Evolutionary conservation across 2,797 vertebrate species (phyloP).

Genomic region (Poecilia picta): DNA sequence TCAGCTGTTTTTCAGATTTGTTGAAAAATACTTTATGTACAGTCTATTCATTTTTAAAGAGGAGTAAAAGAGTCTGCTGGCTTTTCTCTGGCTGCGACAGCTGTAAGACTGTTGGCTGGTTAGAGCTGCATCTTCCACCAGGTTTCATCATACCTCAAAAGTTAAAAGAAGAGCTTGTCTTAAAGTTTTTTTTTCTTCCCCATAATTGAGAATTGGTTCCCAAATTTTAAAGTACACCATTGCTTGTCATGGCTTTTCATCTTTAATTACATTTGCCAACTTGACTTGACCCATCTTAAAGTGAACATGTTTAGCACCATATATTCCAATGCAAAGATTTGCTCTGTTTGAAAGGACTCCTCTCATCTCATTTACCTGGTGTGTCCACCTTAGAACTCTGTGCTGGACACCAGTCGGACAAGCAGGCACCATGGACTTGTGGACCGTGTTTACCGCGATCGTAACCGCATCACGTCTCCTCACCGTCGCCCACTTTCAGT

Average conservation of each 20-base stretch:
- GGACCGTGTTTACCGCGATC: conserved; percentile 95
- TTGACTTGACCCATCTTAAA: conserved; percentile 79
- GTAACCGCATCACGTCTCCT: conserved; percentile 94
- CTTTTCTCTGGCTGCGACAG: conserved; percentile 21
- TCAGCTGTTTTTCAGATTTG: conserved; percentile 38
- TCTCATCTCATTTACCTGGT: conserved; percentile 55
- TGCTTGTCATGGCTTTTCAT: conserved; percentile 85
- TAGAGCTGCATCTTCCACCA: conserved; percentile 32
- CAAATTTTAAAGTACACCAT: conserved; percentile 73
- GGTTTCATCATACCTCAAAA: conserved; percentile 39
- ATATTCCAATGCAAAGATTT: conserved; percentile 38
- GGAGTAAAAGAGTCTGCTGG: conserved; percentile 28
- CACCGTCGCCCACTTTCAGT: conserved; percentile 94
- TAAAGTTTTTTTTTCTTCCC: conserved; percentile 18
- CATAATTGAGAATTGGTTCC: conserved; percentile 61
- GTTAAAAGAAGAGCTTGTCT: conserved; percentile 38
- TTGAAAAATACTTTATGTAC: conserved; percentile 49
- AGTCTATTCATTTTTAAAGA: conserved; percentile 10
- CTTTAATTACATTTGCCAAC: conserved; percentile 80
- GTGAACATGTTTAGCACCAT: conserved; percentile 75
- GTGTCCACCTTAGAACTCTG: conserved; percentile 92
- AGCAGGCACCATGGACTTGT: conserved; percentile 96
- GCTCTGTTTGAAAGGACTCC: conserved; percentile 20
- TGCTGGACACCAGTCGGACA: conserved; percentile 94
- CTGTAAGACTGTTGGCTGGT: conserved; percentile 33